These are phyloP conservation scores for Troilus luridus DNA, from an alignment of 2,888 invertebrate species.

Conservation along the genomic window DNA sequence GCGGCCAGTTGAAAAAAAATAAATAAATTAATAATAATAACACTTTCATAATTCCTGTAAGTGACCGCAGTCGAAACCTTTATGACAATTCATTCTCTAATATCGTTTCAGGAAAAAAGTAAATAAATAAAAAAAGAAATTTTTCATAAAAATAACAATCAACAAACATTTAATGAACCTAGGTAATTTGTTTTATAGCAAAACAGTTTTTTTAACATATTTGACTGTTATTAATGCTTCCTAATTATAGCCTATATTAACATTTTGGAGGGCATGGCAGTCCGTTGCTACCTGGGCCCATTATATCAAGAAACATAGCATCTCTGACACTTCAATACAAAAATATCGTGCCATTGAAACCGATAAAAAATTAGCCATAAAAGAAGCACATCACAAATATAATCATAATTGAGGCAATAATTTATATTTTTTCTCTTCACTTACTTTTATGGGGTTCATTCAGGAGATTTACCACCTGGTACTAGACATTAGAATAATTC, in stretches of 20 bases:
- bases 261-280: background rate
- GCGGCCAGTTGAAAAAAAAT: background rate
- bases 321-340: constrained; percentile 8
- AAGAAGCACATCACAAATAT: constrained; percentile 57
- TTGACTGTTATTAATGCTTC: constrained; percentile 64
- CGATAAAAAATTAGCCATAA: constrained; percentile 45
- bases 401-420: constrained; percentile 39
- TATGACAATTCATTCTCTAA: background rate
- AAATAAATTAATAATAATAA: constrained; percentile 7
- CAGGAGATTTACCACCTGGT: background rate
- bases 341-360: constrained; percentile 47
- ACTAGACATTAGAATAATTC: constrained; percentile 11
- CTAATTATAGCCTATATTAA: constrained; percentile 48
- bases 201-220: constrained; percentile 65
- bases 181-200: constrained; percentile 48
- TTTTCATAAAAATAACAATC: constrained; percentile 35
- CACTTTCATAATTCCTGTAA: background rate
- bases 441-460: background rate
- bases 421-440: background rate
- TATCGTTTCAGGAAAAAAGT: background rate
- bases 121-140: background rate
- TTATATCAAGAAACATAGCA: constrained; percentile 20
- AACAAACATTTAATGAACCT: constrained; percentile 45
- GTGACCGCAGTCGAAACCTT: background rate
- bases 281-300: background rate